Evolutionary conservation across 2,888 invertebrate species (phyloP).

Genomic region (Lysandra bellargus): DNA sequence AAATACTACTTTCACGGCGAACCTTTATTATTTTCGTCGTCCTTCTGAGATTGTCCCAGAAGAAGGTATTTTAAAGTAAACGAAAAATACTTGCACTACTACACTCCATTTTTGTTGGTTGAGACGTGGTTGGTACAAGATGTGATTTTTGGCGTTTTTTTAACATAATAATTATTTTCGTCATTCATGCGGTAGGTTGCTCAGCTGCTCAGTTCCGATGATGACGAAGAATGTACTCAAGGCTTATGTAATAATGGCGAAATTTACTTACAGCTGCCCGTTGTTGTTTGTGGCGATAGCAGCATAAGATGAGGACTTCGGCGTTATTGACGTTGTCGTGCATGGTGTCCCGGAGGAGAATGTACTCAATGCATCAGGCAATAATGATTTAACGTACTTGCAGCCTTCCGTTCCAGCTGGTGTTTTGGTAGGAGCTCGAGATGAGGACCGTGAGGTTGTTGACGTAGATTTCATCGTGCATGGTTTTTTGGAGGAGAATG

Average conservation of each 20-base stretch:
- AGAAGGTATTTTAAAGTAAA: too few species aligned
- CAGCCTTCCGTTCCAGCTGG: constrained; percentile 71
- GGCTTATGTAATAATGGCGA: too few species aligned
- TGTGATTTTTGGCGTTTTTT: too few species aligned
- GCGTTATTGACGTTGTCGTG: constrained; percentile 93
- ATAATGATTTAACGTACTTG: constrained; percentile 54
- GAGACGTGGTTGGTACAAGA: too few species aligned
- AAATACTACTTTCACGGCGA: neutral
- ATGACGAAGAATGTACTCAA: too few species aligned
- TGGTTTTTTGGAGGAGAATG: constrained; percentile 67
- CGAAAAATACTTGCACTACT: too few species aligned
- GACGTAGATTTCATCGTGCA: constrained; percentile 88
- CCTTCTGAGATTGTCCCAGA: too few species aligned
- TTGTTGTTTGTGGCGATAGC: constrained; percentile 82
- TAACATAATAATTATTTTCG: too few species aligned
- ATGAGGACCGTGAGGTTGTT: constrained; percentile 91
- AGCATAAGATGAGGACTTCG: constrained; percentile 84
- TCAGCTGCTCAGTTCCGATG: too few species aligned
- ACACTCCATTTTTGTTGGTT: too few species aligned
- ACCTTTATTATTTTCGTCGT: neutral
- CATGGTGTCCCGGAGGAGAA: constrained; percentile 60
- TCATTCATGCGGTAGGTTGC: too few species aligned
- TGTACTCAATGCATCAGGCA: too few species aligned
- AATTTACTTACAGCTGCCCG: constrained; percentile 66
- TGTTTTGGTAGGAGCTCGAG: constrained; percentile 83